Base-by-base conservation (phyloP, 2,888 invertebrate species). In the Eupithecia exiguata region DNA sequence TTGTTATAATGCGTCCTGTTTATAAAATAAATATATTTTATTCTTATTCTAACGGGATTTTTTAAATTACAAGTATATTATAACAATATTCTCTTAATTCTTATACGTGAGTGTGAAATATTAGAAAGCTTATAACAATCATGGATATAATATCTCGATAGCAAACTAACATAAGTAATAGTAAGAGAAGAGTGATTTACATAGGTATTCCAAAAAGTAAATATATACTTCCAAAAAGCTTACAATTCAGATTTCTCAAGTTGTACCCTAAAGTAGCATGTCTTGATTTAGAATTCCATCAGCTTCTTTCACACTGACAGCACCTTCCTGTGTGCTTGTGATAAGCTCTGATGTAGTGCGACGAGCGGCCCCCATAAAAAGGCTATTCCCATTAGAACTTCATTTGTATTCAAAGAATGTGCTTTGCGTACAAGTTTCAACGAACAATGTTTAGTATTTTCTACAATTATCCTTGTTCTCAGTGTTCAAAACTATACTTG, bases 351-450 rank as follows among this genome's bases (percentile, higher is more conserved):
- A 71, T 74, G 74, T 72, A 71, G 63, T 75, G 74, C 70, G 74
- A 38, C 43, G 49, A 61, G 77, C 74, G 72, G 76, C 76, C 71
- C 78, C 74, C 77, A 43, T 75, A 80, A 79, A 79, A 83, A 74
- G 70, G 70, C 65, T 84, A 82, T 83, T 77, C 81, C 79, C 78
- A 80, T 82, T 79, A 84, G 82, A 81, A 77, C 76, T 78, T 73
- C 82, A 84, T 86, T 83, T 68, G 81, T 83, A 86, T 86, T 83
- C 86, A 80, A 77, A 68, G 58, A 79, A 75, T 77, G 80, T 79
- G 61, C 72, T 74, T 69, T 79, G 77, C 74, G 74, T 77, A 66
- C 38, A 66, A 68, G 25, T 46, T 46, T 40, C 58, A 69, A 67
- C 40, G 43, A 43, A 43, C 58, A 18, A 65, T 68, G 46, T 62